phyloP scores from a whole-genome alignment of 1,140 invertebrate genomes.

The Planococcus citri region DNA sequence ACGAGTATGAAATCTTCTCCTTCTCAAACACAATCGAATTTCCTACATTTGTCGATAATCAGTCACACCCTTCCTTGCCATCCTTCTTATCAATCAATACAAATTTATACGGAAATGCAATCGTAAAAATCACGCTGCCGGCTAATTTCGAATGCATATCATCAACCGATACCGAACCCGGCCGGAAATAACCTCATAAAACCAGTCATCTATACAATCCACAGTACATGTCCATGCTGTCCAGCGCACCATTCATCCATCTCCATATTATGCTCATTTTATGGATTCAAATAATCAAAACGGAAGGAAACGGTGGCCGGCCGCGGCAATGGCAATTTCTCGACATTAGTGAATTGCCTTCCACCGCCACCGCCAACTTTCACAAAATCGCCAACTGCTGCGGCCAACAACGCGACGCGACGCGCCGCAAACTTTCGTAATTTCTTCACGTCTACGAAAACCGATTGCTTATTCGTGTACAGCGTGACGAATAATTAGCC shows the following conservation, averaged over 20 bases:
- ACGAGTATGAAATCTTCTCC: no score
- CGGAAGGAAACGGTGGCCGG: background rate
- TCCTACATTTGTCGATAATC: no score
- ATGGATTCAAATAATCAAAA: background rate
- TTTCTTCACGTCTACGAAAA: background rate
- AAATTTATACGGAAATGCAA: no score
- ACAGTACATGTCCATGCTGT: no score
- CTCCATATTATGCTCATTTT: no score
- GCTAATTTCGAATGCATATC: no score
- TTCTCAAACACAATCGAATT: no score
- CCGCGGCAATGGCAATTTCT: background rate
- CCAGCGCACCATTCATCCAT: no score
- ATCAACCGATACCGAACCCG: background rate
- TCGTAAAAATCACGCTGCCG: no score
- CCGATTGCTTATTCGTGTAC: background rate
- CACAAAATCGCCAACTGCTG: background rate
- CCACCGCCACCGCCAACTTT: background rate
- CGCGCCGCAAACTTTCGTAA: background rate
- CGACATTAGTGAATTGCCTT: background rate
- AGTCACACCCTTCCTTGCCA: no score
- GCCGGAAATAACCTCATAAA: background rate
- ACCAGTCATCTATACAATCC: background rate
- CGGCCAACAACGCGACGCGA: background rate
- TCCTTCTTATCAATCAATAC: no score
- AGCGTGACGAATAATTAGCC: slow-evolving; percentile 12